Evolutionary conservation across 2,888 invertebrate species (phyloP), one percentile per base, ranked within the genome.

Genomic region (Osmoderma eremita): DNA sequence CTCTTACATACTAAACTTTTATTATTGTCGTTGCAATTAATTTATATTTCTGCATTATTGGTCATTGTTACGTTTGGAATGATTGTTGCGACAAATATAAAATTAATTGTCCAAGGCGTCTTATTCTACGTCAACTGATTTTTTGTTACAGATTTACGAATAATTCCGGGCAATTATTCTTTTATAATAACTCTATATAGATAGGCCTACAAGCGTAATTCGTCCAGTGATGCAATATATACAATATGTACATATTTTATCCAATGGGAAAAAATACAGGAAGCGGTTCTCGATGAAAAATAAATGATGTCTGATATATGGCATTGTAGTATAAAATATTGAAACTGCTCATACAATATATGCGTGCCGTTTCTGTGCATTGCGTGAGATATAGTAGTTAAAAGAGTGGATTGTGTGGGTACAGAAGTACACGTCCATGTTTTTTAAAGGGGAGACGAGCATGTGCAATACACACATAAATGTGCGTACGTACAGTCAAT

Each of bases 211-310:
- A 42, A 24, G 30, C 18, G 39, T 36, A 64, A 53, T 51, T 53
- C 53, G 20, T 53, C 6, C 30, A 41, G 53, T 53, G 64, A 51
- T 53, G 41, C 42, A n/a, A n/a, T n/a, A n/a, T n/a, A n/a, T n/a
- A n/a, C n/a, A n/a, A 42, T 61, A 38, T 17, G 15, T 48, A 18
- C 17, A 20, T 38, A 42, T n/a, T n/a, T n/a, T 51, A 61, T 64
- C 58, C 61, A 58, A 61, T 65, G 41, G 42, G 64, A 64, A 67
- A 68, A 68, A 67, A 67, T 56, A 65, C 68, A 68, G 68, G 68
- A 68, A 68, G 68, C 68, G 68, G 65, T 61, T 50, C 64, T 64
- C 64, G 65, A 68, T 68, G 68, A 68, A 68, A 68, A 68, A 68
- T 68, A 68, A 68, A 68, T 65, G 68, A 63, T 50, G 45, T 36